Conservation (phyloP, 2,888 invertebrate genomes). For the Peribatodes rhomboidaria region DNA sequence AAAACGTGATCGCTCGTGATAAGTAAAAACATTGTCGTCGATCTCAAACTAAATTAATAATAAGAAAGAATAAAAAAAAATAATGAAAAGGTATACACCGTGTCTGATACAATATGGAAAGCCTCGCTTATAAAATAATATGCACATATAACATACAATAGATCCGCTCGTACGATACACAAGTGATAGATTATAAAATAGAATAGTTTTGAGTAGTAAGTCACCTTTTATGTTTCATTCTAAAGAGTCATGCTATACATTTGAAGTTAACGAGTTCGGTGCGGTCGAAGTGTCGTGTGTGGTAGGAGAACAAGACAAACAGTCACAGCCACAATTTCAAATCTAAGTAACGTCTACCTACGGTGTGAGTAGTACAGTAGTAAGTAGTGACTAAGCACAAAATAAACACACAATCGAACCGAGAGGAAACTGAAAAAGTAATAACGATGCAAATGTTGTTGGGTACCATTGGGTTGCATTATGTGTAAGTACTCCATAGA, state of each 20-base stretch:
- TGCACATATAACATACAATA: slow-evolving; percentile 74
- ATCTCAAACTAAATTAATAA: slow-evolving; percentile 52
- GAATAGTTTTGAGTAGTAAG: slow-evolving; percentile 91
- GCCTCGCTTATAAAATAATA: slow-evolving; percentile 67
- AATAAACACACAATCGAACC: slow-evolving; percentile 53
- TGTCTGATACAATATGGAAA: slow-evolving; percentile 74
- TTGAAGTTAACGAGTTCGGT: slow-evolving; percentile 41
- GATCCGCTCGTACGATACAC: slow-evolving; percentile 65
- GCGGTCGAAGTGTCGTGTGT: slow-evolving; percentile 51
- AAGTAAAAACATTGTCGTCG: slow-evolving; percentile 54
- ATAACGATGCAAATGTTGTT: slow-evolving; percentile 74
- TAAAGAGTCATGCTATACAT: slow-evolving; percentile 76
- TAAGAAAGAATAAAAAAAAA: slow-evolving; percentile 57
- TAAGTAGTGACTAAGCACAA: slow-evolving; percentile 57
- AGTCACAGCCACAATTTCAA: slow-evolving; percentile 84
- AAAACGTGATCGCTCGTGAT: slow-evolving; percentile 72
- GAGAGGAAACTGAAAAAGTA: slow-evolving; percentile 62
- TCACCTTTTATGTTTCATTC: slow-evolving; percentile 85
- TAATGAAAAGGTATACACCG: slow-evolving; percentile 56
- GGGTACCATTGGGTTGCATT: slow-evolving; percentile 85
- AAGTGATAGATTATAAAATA: slow-evolving; percentile 72
- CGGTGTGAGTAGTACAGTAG: slow-evolving; percentile 52
- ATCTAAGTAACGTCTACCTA: slow-evolving; percentile 61
- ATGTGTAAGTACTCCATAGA: slow-evolving; percentile 85
- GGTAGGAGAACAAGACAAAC: slow-evolving; percentile 63